Evolutionary conservation across 35 echinoderm and acorn worm species (phyloP).

Genomic region (Apostichopus parvimensis): DNA sequence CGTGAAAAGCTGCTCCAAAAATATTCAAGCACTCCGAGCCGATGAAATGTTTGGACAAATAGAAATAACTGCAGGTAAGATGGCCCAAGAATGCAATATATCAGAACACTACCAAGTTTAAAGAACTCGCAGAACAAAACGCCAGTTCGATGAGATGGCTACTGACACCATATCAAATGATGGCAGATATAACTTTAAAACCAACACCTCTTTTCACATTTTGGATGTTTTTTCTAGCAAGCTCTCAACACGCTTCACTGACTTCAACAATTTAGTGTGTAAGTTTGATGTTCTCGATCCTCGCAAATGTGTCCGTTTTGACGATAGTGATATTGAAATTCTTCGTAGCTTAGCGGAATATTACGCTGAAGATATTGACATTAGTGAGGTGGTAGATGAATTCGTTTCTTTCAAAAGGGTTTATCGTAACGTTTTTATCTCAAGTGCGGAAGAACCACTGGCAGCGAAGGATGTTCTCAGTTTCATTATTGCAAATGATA

Average conservation of each 20-base stretch:
- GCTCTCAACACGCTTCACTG: neutral
- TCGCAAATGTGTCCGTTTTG: neutral
- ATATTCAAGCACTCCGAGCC: neutral
- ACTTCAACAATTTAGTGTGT: neutral
- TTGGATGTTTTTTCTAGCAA: neutral
- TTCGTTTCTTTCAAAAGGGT: neutral
- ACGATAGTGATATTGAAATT: constrained; percentile 6
- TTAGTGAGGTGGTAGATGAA: neutral
- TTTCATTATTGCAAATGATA: no score
- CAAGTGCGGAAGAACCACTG: neutral
- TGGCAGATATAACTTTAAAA: constrained; percentile 3
- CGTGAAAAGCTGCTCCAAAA: constrained; percentile 12
- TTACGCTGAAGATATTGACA: neutral
- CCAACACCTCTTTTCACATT: constrained; percentile 8
- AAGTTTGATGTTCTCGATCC: neutral
- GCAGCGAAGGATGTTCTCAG: neutral
- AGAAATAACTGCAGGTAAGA: neutral
- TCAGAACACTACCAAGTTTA: neutral
- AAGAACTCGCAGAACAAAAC: neutral
- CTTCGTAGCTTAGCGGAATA: neutral
- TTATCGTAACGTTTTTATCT: neutral
- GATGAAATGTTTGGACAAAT: constrained; percentile 37
- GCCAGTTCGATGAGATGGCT: neutral
- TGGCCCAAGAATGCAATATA: neutral
- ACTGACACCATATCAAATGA: neutral